These are phyloP conservation scores for Acanthacorydalis orientalis DNA, from an alignment of 2,888 invertebrate genomes.

Conservation along the genomic window DNA sequence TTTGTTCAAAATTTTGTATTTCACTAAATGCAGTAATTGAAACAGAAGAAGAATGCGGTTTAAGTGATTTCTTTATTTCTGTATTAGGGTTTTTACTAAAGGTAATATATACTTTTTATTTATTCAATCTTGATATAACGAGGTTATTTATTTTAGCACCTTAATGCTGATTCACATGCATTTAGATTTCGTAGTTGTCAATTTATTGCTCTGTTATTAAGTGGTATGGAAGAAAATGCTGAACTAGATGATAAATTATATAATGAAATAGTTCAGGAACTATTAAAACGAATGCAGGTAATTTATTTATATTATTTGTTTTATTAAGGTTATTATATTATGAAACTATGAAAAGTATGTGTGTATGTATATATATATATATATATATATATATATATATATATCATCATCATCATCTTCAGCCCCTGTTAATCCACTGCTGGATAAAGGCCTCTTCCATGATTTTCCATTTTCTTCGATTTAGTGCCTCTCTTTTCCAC, in stretches of 20 bases:
- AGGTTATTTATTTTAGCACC: constrained; percentile 17
- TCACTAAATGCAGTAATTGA: constrained; percentile 37
- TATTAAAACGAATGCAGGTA: constrained; percentile 44
- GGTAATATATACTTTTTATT: neutral
- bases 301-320: constrained; percentile 6
- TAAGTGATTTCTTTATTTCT: constrained; percentile 13
- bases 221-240: constrained; percentile 57
- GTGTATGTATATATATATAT: too few relatives aligned
- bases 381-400: too few relatives aligned
- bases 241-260: constrained; percentile 61
- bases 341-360: too few relatives aligned
- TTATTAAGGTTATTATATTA: neutral
- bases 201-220: constrained; percentile 56
- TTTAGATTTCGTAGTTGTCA: constrained; percentile 63
- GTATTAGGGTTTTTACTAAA: constrained; percentile 16
- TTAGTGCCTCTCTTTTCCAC: too few relatives aligned
- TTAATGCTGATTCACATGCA: constrained; percentile 31
- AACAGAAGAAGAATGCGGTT: constrained; percentile 23
- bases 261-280: constrained; percentile 49
- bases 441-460: too few relatives aligned
- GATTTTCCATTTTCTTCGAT: too few relatives aligned
- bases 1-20: constrained; percentile 52
- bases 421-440: too few relatives aligned
- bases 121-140: neutral
- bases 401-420: too few relatives aligned